Evolutionary conservation across 2,888 invertebrate species (phyloP), one percentile per base, ranked within the genome.

Genomic region (Seladonia tumulorum): DNA sequence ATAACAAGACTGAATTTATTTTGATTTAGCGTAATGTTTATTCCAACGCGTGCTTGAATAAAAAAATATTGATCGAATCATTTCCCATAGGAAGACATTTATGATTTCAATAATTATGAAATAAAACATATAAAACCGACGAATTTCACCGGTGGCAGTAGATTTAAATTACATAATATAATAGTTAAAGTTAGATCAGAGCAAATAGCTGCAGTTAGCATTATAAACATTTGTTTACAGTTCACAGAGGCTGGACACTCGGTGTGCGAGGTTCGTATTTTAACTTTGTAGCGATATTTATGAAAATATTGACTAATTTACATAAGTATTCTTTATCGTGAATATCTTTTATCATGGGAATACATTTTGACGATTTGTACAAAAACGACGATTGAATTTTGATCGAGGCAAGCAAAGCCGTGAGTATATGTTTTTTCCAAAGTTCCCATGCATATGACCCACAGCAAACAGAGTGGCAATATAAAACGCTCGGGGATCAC

Each of bases 401-500:
- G 70, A 84, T 78, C 35, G 66, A 60, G 57, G 45, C 45, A 72
- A 81, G 79, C 73, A 70, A 75, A 73, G 66, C 29, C 81, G 89
- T 89, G 89, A 89, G 89, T 77, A 89, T 86, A 79, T 80, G n/a
- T 83, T 84, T 88, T 82, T 81, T 88, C 78, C 35, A 66, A 79
- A 84, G 89, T 89, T 89, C 89, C 86, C 89, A 89, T 89, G 88
- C 86, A 81, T 77, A 77, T 70, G 47, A 79, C 83, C 87, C 89
- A 86, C 77, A 82, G 89, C 77, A 86, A 89, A 87, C 68, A 42
- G 66, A 85, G 49, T 75, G 74, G 80, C 83, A 70, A 80, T 83
- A 83, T 87, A 83, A 89, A 89, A 86, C 81, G 81, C 72, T 72
- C 60, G 29, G 68, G 73, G 73, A 84, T 83, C 90, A 88, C 85